Evolutionary conservation across 2,888 invertebrate species (phyloP).

Genomic region (Cryptosula pallasiana): DNA sequence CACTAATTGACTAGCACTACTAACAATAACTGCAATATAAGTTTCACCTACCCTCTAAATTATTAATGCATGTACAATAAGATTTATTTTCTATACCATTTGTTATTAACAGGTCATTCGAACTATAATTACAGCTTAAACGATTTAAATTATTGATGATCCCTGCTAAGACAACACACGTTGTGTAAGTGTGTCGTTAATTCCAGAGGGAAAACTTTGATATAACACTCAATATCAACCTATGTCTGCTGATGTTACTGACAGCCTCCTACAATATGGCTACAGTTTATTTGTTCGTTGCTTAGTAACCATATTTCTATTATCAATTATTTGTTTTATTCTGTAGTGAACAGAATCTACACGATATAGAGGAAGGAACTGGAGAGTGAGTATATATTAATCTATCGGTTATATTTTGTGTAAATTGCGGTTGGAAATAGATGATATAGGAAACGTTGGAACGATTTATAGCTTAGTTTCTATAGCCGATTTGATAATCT

Average conservation of each 20-base stretch:
- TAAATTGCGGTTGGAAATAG: not conserved
- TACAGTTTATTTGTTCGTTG: not conserved
- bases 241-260: no score
- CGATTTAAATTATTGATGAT: not conserved
- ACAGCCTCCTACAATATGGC: no score
- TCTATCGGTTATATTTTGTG: not conserved
- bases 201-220: no score
- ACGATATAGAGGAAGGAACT: constrained; percentile 6
- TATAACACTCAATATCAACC: no score
- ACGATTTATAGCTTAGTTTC: no score
- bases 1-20: not conserved
- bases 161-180: no score
- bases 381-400: constrained; percentile 6
- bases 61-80: not conserved
- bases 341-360: constrained; percentile 19
- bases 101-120: not conserved
- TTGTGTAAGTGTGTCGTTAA: no score
- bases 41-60: not conserved
- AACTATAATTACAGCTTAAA: not conserved
- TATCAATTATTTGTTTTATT: not conserved
- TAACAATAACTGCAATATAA: not conserved
- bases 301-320: not conserved
- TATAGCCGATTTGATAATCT: no score
- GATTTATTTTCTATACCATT: not conserved
- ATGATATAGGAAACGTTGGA: not conserved